A percentile compares a stretch with the other conserved stretches of the same genome.
These are phyloP conservation scores for Drosophila picticornis DNA, from an alignment of 2,888 invertebrate genomes.

Conservation along the genomic window DNA sequence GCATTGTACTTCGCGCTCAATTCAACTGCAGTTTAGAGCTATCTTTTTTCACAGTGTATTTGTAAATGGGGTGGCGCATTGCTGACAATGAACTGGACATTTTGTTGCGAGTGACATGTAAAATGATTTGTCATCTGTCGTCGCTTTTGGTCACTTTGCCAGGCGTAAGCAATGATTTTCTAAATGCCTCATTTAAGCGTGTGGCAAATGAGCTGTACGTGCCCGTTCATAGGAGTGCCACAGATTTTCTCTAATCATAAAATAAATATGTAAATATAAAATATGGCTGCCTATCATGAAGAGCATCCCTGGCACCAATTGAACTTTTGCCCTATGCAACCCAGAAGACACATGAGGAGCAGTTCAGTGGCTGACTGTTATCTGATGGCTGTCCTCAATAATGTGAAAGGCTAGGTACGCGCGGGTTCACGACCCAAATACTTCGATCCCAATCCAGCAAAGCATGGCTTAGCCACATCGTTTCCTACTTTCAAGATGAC, in stretches of 20 bases:
- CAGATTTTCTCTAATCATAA: constrained; percentile 23
- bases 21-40: not conserved
- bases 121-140: constrained; percentile 60
- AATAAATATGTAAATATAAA: not conserved
- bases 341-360: constrained; percentile 67
- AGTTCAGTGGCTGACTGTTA: constrained; percentile 17
- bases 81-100: constrained; percentile 46
- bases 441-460: not conserved
- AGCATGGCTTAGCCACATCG: constrained; percentile 17
- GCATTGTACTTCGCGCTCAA: not conserved
- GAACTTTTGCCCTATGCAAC: constrained; percentile 69
- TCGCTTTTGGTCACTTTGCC: constrained; percentile 37
- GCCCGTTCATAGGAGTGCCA: constrained; percentile 41
- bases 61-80: constrained; percentile 28
- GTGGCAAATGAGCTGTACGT: constrained; percentile 54
- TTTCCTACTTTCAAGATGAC: constrained; percentile 38
- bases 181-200: constrained; percentile 55
- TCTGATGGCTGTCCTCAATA: constrained; percentile 64
- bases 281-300: constrained; percentile 45
- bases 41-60: constrained; percentile 5
- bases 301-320: constrained; percentile 59
- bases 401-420: constrained; percentile 29
- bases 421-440: constrained; percentile 74
- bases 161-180: constrained; percentile 29
- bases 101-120: constrained; percentile 48